These are phyloP conservation scores for Nycteola revayana DNA, from an alignment of 2,888 invertebrate species.

Conservation along the genomic window DNA sequence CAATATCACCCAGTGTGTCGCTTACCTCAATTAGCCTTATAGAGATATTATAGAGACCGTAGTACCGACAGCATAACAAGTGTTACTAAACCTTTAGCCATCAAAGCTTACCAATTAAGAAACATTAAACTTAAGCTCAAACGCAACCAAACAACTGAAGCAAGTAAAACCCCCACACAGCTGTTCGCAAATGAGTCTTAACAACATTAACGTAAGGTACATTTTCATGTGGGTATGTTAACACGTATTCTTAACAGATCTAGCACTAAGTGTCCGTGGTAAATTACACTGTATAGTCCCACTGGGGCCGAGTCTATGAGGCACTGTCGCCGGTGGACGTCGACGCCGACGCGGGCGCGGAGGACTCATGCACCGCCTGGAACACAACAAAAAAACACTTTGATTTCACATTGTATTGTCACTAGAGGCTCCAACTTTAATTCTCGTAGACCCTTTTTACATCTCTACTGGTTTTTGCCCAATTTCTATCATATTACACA, in stretches of 20 bases:
- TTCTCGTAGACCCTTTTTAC: no score
- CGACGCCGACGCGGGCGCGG: constrained; percentile 57
- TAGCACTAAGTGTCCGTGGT: constrained; percentile 34
- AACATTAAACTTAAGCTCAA: no score
- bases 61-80: no score
- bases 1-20: no score
- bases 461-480: no score
- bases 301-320: constrained; percentile 30
- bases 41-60: no score
- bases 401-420: constrained; percentile 2
- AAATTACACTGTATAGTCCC: constrained; percentile 28
- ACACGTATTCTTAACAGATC: constrained; percentile 28
- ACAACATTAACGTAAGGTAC: constrained; percentile 37
- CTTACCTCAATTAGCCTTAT: no score
- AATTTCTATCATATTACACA: no score
- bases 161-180: constrained; percentile 6
- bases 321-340: constrained; percentile 47
- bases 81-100: no score
- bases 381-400: constrained; percentile 32
- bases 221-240: constrained; percentile 30
- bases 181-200: constrained; percentile 23
- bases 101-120: no score
- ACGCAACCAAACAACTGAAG: no score
- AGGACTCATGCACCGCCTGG: constrained; percentile 68
- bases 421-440: no score